These are phyloP conservation scores for Acridotheres tristis DNA, from an alignment of 2,797 vertebrate genomes.

Conservation along the genomic window DNA sequence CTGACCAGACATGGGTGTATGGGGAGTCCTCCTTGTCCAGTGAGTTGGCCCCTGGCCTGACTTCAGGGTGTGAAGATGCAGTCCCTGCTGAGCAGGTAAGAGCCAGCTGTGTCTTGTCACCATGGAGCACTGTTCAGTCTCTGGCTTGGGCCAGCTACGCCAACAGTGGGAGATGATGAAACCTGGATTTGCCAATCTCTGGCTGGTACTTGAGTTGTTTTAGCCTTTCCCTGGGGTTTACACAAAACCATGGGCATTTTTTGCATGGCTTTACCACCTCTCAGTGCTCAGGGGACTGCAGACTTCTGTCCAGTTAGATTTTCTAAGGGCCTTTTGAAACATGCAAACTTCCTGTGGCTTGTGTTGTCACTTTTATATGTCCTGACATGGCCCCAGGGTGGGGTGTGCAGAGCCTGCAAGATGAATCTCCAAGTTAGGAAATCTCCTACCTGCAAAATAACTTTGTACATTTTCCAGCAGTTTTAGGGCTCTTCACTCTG, in stretches of 20 bases:
- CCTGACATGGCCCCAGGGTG: not conserved
- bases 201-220: not conserved
- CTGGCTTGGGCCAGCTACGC: not conserved
- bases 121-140: fast-evolving
- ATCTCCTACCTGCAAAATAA: not conserved
- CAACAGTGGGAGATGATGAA: not conserved
- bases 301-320: not conserved
- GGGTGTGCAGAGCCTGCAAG: not conserved
- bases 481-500: not conserved
- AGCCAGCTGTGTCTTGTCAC: not conserved
- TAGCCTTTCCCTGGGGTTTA: not conserved
- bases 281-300: not conserved
- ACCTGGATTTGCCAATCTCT: not conserved
- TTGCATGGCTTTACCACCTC: not conserved
- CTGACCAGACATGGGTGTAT: not conserved
- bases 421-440: not conserved
- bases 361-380: not conserved
- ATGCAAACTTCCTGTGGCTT: not conserved
- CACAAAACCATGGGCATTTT: not conserved
- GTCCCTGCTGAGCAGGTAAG: not conserved
- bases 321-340: not conserved
- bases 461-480: not conserved
- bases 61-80: not conserved
- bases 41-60: fast-evolving
- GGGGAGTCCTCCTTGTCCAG: not conserved